Conservation (phyloP, 2,113 vertebrate genomes). For the Hyla sarda region DNA sequence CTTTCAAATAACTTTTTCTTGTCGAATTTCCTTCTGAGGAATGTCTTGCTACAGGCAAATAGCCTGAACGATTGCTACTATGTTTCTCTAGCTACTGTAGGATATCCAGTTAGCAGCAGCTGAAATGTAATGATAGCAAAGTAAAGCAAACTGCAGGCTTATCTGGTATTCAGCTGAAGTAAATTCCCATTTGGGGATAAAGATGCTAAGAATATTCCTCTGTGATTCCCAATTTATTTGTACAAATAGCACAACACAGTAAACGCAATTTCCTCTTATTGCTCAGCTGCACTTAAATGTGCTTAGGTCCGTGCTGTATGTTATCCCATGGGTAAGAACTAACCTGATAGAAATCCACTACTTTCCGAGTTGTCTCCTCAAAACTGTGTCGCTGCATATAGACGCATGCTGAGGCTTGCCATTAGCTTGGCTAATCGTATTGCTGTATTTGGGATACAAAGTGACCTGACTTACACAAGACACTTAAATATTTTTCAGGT, state of each 20-base stretch:
- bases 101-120: slow-evolving; percentile 31
- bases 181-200: slow-evolving; percentile 31
- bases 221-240: slow-evolving; percentile 45
- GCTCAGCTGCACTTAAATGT: slow-evolving; percentile 30
- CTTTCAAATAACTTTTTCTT: slow-evolving; percentile 5
- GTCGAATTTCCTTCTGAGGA: slow-evolving; percentile 19
- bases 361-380: slow-evolving; percentile 5
- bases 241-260: slow-evolving; percentile 47
- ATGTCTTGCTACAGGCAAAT: slow-evolving; percentile 23
- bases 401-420: neutral
- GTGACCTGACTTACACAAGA: neutral
- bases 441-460: neutral
- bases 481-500: neutral
- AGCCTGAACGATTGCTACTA: slow-evolving; percentile 27
- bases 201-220: slow-evolving; percentile 24
- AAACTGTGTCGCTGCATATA: neutral
- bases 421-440: neutral
- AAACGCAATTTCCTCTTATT: slow-evolving; percentile 47
- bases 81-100: slow-evolving; percentile 13
- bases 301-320: neutral
- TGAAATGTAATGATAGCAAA: slow-evolving; percentile 48
- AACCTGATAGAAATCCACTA: slow-evolving; percentile 18
- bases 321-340: neutral
- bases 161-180: slow-evolving; percentile 31
- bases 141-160: slow-evolving; percentile 18